Conservation (phyloP, 1,140 invertebrate genomes). For the Neoseiulus cucumeris region DNA sequence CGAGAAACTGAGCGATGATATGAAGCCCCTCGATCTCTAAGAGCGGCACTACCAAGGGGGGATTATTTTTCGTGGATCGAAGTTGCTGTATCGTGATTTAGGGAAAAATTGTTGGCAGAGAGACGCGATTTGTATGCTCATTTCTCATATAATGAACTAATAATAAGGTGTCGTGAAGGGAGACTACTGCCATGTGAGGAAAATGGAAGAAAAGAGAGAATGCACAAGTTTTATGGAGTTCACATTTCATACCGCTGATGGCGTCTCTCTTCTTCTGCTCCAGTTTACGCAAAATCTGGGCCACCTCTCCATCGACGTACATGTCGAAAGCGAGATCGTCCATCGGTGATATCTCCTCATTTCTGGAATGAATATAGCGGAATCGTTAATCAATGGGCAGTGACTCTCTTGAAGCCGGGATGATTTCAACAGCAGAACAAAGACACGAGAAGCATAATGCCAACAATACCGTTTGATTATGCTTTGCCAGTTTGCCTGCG, state of each 20-base stretch:
- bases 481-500: constrained; percentile 2
- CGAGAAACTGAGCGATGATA: constrained; percentile 15
- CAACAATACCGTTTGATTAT: background rate
- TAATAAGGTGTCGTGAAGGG: no score
- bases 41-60: no score
- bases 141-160: no score
- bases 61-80: no score
- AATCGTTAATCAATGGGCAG: background rate
- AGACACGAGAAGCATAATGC: background rate
- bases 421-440: background rate
- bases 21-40: no score
- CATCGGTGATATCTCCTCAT: constrained; percentile 52
- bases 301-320: constrained; percentile 86
- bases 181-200: no score
- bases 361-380: background rate
- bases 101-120: no score
- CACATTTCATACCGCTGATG: constrained; percentile 41
- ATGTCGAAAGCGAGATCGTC: constrained; percentile 90
- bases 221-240: no score
- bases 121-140: no score
- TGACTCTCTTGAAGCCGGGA: background rate
- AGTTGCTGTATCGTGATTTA: no score
- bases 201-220: no score
- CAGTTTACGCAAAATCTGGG: constrained; percentile 61
- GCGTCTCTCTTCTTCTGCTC: constrained; percentile 66